phyloP scores from a whole-genome alignment of 2,888 invertebrate species.

The Hypercompe scribonia region DNA sequence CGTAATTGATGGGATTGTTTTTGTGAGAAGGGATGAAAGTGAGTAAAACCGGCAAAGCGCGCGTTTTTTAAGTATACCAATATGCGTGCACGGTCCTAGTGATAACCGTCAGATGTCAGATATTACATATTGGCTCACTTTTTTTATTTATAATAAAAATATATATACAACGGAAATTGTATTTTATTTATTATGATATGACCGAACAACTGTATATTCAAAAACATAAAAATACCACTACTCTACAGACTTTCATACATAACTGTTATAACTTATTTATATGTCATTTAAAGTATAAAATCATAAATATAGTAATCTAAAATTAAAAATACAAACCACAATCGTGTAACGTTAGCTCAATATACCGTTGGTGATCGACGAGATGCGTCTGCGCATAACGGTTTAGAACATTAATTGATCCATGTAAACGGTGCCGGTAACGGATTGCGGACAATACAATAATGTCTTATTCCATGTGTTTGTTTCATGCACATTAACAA shows the following conservation, averaged over 20 bases:
- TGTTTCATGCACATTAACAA: no score
- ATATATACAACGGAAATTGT: not conserved
- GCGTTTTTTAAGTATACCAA: not conserved
- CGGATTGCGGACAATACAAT: slow-evolving; percentile 41
- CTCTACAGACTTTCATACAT: not conserved
- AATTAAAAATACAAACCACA: slow-evolving; percentile 5
- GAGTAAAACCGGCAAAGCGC: not conserved
- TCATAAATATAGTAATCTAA: not conserved
- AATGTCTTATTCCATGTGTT: slow-evolving; percentile 27
- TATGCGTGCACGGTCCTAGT: not conserved
- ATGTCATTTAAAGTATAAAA: not conserved
- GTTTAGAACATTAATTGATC: slow-evolving; percentile 60
- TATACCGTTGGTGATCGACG: slow-evolving; percentile 35
- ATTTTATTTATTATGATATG: not conserved
- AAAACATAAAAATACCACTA: not conserved
- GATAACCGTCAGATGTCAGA: not conserved
- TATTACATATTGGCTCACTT: not conserved
- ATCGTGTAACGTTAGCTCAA: slow-evolving; percentile 36
- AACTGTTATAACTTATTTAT: not conserved
- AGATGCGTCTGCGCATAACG: slow-evolving; percentile 54
- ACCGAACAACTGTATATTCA: not conserved
- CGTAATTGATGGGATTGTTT: no score
- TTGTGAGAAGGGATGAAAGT: not conserved
- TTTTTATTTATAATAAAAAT: not conserved
- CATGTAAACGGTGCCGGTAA: slow-evolving; percentile 59